Conservation (phyloP, 2,797 vertebrate species). For the Semotilus atromaculatus region DNA sequence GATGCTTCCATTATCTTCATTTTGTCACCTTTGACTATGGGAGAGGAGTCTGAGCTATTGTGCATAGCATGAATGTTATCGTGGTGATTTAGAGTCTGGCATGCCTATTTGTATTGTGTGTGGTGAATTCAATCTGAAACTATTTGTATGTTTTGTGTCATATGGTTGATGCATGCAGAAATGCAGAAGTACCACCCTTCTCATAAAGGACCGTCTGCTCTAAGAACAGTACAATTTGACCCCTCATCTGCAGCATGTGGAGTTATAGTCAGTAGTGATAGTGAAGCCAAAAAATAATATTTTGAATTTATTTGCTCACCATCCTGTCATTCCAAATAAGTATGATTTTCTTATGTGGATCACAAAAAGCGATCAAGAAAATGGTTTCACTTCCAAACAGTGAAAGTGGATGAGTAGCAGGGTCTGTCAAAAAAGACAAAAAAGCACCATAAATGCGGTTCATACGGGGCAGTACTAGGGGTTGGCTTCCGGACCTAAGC, state of each 20-base stretch:
- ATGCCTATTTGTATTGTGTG: conserved; percentile 17
- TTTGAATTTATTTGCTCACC: background rate
- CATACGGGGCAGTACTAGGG: background rate
- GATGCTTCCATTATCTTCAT: conserved; percentile 18
- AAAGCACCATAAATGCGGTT: background rate
- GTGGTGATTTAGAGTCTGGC: background rate
- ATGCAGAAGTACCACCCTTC: background rate
- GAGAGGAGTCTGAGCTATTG: background rate
- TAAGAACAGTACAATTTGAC: conserved; percentile 57
- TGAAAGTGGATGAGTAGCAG: background rate
- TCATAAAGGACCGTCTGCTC: background rate
- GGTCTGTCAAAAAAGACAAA: background rate
- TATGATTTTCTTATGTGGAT: background rate
- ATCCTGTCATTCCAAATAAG: background rate
- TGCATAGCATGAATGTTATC: conserved; percentile 16
- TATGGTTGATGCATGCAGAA: background rate
- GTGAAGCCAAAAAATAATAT: background rate
- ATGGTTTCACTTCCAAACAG: background rate
- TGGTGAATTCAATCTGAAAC: background rate
- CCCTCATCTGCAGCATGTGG: conserved; percentile 40
- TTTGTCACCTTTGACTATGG: background rate
- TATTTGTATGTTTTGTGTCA: background rate
- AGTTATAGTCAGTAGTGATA: background rate
- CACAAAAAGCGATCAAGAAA: background rate
- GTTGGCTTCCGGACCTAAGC: background rate